Percentiles rank a stretch among this genome's conserved stretches.
phyloP scores from a whole-genome alignment of 1,140 invertebrate species.

The Diplogasteroides magnus region DNA sequence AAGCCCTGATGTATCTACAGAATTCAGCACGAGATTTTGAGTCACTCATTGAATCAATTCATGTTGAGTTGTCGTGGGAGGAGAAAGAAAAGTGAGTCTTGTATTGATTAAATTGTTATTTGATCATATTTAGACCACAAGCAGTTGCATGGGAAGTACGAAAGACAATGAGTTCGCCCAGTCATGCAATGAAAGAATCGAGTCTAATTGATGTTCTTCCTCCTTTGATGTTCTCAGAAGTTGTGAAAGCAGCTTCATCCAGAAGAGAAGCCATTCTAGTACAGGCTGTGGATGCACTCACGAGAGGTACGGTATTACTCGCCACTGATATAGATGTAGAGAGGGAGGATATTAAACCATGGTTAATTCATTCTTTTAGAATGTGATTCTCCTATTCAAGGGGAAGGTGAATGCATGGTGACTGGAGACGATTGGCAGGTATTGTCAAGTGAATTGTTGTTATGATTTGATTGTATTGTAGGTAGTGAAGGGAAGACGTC shows the following conservation, averaged over 20 bases:
- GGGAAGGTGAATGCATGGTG: no score
- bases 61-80: conserved; percentile 14
- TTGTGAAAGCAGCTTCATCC: neutral
- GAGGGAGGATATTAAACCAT: no score
- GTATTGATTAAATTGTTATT: neutral
- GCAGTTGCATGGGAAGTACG: conserved; percentile 28
- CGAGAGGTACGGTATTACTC: no score
- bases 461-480: neutral
- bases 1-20: conserved; percentile 26
- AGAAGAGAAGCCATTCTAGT: no score
- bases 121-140: conserved; percentile 17
- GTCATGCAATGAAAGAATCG: neutral
- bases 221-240: neutral
- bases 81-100: conserved; percentile 16
- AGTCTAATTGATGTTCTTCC: neutral
- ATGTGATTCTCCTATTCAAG: no score
- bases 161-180: conserved; percentile 21
- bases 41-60: conserved; percentile 23
- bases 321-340: no score
- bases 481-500: neutral
- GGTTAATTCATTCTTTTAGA: no score
- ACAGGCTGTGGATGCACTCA: no score
- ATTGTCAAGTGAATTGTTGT: no score
- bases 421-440: no score
- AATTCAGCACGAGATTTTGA: conserved; percentile 18